Evolutionary conservation across 1,140 invertebrate species (phyloP).

Genomic region (Drosophila asahinai): DNA sequence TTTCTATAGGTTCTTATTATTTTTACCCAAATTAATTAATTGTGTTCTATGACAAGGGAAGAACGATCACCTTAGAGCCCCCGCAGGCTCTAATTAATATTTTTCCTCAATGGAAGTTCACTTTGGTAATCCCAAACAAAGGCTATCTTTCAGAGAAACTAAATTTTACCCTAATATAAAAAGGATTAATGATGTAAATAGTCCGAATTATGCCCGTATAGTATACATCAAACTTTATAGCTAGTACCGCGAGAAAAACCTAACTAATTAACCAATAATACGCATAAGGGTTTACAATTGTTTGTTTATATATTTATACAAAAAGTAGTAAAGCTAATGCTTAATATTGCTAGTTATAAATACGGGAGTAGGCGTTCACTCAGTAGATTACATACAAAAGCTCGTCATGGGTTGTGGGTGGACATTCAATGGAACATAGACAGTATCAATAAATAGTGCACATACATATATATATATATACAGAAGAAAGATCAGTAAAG

Average conservation of each 20-base stretch:
- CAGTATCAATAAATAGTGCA: slow-evolving; percentile 65
- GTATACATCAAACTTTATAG: background rate
- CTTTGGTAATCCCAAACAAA: background rate
- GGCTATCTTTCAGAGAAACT: too few relatives aligned
- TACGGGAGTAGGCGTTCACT: slow-evolving; percentile 39
- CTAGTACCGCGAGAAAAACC: background rate
- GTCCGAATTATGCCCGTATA: background rate
- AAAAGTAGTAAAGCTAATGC: slow-evolving; percentile 38
- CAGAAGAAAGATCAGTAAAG: slow-evolving; percentile 34
- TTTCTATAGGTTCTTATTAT: background rate
- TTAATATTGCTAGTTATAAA: slow-evolving; percentile 61
- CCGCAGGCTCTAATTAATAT: too few relatives aligned
- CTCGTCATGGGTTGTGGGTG: slow-evolving; percentile 53
- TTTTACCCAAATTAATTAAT: too few relatives aligned
- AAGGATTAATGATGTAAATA: background rate
- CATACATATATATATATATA: slow-evolving; percentile 47
- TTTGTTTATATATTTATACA: slow-evolving; percentile 56
- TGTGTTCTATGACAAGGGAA: background rate
- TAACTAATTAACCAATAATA: background rate
- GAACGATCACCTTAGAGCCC: too few relatives aligned
- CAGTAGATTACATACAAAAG: slow-evolving; percentile 37
- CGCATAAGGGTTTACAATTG: background rate
- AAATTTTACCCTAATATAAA: background rate
- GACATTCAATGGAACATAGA: slow-evolving; percentile 32
- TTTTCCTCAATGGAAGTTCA: background rate